Evolutionary conservation across 1,140 invertebrate species (phyloP), one percentile per base, ranked within the genome.

Genomic region (Saccostrea glomerata): DNA sequence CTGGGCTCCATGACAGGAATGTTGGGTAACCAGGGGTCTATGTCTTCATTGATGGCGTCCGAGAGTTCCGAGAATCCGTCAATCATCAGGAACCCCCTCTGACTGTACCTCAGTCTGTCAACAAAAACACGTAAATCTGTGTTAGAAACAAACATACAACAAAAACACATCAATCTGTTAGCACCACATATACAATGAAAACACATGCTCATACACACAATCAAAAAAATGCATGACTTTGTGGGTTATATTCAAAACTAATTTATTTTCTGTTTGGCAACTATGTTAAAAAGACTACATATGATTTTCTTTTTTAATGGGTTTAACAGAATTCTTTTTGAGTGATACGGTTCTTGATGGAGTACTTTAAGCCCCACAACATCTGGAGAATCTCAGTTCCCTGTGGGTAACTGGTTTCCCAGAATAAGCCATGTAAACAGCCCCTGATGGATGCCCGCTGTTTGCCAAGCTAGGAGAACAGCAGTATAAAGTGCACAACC

Each of bases 31-130:
- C 98, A 98, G 86, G 98, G 96, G 92, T 97, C 97, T 92, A 97
- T 96, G 95, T 98, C 98, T 92, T 98, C 97, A 23, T 92, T 97
- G 94, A 97, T 97, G 17, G 97, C 97, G 89, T 98, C 97, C 93
- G 98, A 97, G 11, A 98, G 98, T 94, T 99, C 98, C 15, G 98
- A 98, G 94, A 99, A 99, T 7, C 98, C 98, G 89, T 93, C 98
- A 91, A 98, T 98, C n/a, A 97, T 97, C 89, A 99, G 95, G 93
- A 97, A 97, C 66, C 98, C 98, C 93, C 97, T 97, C 95, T 98
- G 98, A 90, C 97, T 98, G 95, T 98, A 99, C 40, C 58, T 63
- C 17, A 63, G n/a, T 63, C 58, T 63, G 58, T 63, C 58, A 63
- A 63, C 6, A 6, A 17, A 63, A 63, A 63, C 1, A 63, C 17